Evolutionary conservation across 2,797 vertebrate genomes (phyloP).

Genomic region (Dermochelys coriacea): DNA sequence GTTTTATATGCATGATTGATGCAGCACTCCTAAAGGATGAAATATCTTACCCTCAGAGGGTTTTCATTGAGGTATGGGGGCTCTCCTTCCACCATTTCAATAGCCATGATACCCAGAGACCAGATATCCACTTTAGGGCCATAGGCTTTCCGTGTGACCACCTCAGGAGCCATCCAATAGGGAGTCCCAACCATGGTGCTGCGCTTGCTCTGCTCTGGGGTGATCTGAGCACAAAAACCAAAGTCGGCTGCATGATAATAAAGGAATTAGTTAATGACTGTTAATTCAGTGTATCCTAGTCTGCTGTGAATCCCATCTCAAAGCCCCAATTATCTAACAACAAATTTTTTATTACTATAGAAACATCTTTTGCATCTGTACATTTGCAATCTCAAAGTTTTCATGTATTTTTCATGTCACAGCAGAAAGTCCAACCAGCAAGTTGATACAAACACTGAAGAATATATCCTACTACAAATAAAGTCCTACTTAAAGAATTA

Average conservation of each 20-base stretch:
- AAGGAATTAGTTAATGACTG: background rate
- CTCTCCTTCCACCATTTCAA: constrained; percentile 99
- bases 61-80: constrained; percentile 98
- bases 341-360: constrained; percentile 6
- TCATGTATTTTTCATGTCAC: background rate
- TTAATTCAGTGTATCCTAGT: background rate
- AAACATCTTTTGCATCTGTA: background rate
- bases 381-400: background rate
- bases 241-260: constrained; percentile 90
- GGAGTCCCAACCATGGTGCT: constrained; percentile 99
- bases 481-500: background rate
- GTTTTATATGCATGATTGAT: background rate
- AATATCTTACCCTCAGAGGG: constrained; percentile 91
- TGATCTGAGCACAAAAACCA: constrained; percentile 99
- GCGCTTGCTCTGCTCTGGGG: constrained; percentile 97
- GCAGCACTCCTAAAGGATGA: background rate
- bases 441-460: background rate
- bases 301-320: background rate
- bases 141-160: constrained; percentile 97
- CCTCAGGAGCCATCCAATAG: constrained; percentile 99
- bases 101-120: constrained; percentile 99
- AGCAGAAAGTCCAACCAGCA: background rate
- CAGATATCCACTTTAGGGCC: constrained; percentile 99
- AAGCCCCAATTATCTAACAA: background rate
- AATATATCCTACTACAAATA: background rate